phyloP scores from a whole-genome alignment of 2,113 vertebrate species.

The Passer montanus region DNA sequence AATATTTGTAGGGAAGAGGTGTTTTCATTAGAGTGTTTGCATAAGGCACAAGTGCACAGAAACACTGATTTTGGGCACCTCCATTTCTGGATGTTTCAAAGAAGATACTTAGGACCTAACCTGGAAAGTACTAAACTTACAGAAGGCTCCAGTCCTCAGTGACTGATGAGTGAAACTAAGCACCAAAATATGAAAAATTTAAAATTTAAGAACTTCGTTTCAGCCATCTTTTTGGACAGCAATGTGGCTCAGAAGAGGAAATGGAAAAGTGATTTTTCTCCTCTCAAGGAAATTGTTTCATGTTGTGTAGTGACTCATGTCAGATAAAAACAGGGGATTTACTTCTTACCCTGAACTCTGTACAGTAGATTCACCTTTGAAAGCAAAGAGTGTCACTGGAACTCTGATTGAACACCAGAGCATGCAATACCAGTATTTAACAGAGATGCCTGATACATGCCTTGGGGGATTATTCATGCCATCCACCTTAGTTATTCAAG shows the following conservation, averaged over 20 bases:
- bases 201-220: not conserved
- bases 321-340: not conserved
- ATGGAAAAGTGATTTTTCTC: not conserved
- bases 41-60: not conserved
- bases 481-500: not conserved
- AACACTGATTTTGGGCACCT: not conserved
- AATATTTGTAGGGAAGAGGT: not conserved
- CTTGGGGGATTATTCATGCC: not conserved
- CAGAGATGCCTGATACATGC: not conserved
- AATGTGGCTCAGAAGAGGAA: not conserved
- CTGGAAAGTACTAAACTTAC: not conserved
- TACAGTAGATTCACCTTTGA: not conserved
- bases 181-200: not conserved
- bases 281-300: not conserved
- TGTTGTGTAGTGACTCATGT: not conserved
- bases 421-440: not conserved
- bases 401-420: not conserved
- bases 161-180: not conserved
- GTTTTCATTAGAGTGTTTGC: not conserved
- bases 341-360: not conserved
- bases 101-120: not conserved
- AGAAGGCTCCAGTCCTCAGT: not conserved
- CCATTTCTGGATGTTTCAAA: not conserved
- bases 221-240: not conserved
- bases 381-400: not conserved